A percentile compares a stretch with the other conserved stretches of the same genome.
Conservation (phyloP, 2,888 invertebrate species). For the Rhamnusium bicolor region DNA sequence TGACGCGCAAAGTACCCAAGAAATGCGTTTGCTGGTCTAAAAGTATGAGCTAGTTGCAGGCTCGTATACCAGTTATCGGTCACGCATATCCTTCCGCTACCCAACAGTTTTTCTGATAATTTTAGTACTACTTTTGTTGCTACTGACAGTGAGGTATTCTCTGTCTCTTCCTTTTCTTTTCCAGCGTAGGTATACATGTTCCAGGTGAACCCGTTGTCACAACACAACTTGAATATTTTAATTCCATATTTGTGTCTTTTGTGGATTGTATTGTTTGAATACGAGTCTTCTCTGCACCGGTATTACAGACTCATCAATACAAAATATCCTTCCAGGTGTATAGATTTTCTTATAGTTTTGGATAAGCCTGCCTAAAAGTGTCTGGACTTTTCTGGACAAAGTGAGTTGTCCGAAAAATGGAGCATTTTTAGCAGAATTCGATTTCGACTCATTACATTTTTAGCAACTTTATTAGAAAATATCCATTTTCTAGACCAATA, state of each 20-base stretch:
- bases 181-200: too few species aligned
- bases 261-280: too few species aligned
- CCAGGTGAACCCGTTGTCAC: too few species aligned
- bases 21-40: conserved; percentile 37
- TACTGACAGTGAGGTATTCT: neutral
- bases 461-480: neutral
- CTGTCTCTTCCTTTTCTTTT: too few species aligned
- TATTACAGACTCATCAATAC: too few species aligned
- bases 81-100: conserved; percentile 2
- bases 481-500: conserved; percentile 38
- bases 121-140: conserved; percentile 35
- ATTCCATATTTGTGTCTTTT: too few species aligned
- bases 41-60: conserved; percentile 38
- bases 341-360: neutral
- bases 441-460: neutral
- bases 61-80: conserved; percentile 45
- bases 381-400: neutral
- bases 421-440: neutral
- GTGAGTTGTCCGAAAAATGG: neutral
- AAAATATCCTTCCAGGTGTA: too few species aligned
- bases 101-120: conserved; percentile 26
- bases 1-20: conserved; percentile 39
- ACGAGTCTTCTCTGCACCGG: too few species aligned
- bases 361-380: too few species aligned
- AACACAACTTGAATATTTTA: too few species aligned